Conservation (phyloP, 2,113 vertebrate genomes). For the Microcebus tavaratra region DNA sequence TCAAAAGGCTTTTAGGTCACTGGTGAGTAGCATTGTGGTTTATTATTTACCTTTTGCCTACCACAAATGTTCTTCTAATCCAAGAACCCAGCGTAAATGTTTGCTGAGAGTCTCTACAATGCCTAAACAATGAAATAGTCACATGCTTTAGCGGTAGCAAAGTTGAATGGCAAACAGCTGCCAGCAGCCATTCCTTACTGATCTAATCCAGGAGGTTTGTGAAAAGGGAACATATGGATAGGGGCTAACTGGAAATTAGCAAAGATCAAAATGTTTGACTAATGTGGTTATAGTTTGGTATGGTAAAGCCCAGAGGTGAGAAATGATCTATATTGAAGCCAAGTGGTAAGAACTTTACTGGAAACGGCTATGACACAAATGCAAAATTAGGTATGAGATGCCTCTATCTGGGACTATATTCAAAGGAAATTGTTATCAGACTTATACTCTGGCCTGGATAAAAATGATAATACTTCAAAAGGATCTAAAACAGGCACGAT, state of each 20-base stretch:
- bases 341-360: neutral
- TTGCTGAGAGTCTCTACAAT: slow-evolving; percentile 68
- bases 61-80: slow-evolving; percentile 75
- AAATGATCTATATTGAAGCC: slow-evolving; percentile 32
- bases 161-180: slow-evolving; percentile 74
- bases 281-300: slow-evolving; percentile 37
- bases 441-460: neutral
- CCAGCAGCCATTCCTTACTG: slow-evolving; percentile 55
- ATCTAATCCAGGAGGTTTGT: slow-evolving; percentile 59
- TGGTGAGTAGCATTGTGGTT: slow-evolving; percentile 70
- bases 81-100: slow-evolving; percentile 75
- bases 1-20: slow-evolving; percentile 73
- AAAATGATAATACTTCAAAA: neutral
- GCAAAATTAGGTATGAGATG: neutral
- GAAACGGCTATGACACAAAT: neutral
- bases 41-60: slow-evolving; percentile 78
- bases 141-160: slow-evolving; percentile 74
- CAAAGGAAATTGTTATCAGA: neutral
- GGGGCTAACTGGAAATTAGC: slow-evolving; percentile 59
- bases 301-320: slow-evolving; percentile 55
- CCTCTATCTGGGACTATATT: neutral
- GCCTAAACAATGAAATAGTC: slow-evolving; percentile 78
- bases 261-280: slow-evolving; percentile 43
- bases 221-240: slow-evolving; percentile 53
- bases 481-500: neutral